phyloP scores from a whole-genome alignment of 2,797 vertebrate genomes.

The Cuniculus paca region DNA sequence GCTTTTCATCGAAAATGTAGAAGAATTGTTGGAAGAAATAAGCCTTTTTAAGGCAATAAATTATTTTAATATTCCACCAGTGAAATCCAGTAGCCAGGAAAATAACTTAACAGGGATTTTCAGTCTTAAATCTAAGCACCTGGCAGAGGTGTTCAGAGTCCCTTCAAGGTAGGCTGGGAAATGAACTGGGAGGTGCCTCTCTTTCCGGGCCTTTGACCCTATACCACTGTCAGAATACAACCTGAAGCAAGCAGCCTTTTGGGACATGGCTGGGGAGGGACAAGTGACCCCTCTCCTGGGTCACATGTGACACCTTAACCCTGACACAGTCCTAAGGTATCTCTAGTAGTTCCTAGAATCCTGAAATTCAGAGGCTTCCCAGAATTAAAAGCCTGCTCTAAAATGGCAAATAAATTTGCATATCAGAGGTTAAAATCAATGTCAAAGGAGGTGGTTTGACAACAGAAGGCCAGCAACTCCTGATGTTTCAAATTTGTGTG shows the following conservation, averaged over 20 bases:
- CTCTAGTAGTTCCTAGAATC: not conserved
- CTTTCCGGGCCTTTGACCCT: not conserved
- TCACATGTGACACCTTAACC: fast-evolving
- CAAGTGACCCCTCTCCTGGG: fast-evolving
- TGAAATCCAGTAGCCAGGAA: not conserved
- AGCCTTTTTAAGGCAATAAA: fast-evolving
- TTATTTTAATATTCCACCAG: not conserved
- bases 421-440: not conserved
- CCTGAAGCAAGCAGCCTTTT: fast-evolving
- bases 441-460: not conserved
- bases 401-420: not conserved
- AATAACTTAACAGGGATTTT: fast-evolving
- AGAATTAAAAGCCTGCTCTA: not conserved
- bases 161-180: not conserved
- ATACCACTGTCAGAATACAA: fast-evolving
- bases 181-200: not conserved
- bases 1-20: not conserved
- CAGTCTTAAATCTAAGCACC: not conserved
- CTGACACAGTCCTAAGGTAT: fast-evolving
- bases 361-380: not conserved
- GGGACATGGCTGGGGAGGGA: not conserved
- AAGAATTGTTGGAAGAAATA: not conserved
- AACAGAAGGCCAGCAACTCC: not conserved
- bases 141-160: not conserved
- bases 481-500: fast-evolving